Percentiles rank a stretch among this genome's conserved stretches.
These are phyloP conservation scores for Euplexia lucipara DNA, from an alignment of 2,888 invertebrate genomes.

Conservation along the genomic window DNA sequence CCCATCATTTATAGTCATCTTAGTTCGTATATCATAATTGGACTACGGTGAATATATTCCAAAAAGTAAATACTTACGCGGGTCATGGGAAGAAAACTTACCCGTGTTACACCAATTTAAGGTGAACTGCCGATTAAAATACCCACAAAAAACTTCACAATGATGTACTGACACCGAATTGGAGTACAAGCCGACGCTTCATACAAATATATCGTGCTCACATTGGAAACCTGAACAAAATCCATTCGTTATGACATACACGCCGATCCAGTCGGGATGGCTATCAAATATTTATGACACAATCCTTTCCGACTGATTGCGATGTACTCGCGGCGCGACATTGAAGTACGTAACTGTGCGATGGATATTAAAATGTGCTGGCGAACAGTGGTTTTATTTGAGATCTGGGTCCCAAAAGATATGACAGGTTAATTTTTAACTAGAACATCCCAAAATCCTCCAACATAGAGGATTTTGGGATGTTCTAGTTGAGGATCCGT, in stretches of 20 bases:
- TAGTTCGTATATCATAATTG: no score
- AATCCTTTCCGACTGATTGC: constrained; percentile 74
- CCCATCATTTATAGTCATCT: no score
- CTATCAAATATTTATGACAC: constrained; percentile 72
- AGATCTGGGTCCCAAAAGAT: constrained; percentile 14
- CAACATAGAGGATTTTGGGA: no score
- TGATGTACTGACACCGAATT: neutral
- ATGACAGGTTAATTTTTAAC: constrained; percentile 1
- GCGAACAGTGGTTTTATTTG: constrained; percentile 33
- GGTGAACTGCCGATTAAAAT: neutral
- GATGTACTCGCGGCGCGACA: constrained; percentile 59
- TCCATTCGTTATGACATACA: constrained; percentile 38
- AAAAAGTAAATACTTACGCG: no score
- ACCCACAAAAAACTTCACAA: neutral
- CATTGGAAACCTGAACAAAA: constrained; percentile 43
- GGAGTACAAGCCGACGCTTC: neutral
- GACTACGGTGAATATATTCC: no score
- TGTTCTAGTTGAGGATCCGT: no score
- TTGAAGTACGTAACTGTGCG: constrained; percentile 66
- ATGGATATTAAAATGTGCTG: constrained; percentile 58
- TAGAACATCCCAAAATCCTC: no score
- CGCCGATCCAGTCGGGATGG: constrained; percentile 35
- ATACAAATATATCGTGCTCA: constrained; percentile 16
- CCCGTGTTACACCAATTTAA: no score
- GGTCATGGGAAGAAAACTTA: no score